Conservation (phyloP, 2,113 vertebrate species). For the Larimichthys crocea region DNA sequence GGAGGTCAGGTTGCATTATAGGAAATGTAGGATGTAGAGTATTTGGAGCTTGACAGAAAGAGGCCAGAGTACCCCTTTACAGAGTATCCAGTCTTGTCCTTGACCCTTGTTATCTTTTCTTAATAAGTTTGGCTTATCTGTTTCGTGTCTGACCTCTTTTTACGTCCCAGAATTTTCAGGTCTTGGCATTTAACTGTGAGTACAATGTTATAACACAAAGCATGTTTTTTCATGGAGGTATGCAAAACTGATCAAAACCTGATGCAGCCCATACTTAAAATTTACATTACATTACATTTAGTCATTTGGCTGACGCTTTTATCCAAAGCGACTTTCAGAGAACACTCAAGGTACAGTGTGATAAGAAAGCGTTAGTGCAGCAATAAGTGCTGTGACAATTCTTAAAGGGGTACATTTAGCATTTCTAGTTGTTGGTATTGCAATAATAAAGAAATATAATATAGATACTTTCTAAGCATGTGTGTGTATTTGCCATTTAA, state of each 20-base stretch:
- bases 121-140: neutral
- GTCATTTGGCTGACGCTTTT: too few species aligned
- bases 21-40: constrained; percentile 2
- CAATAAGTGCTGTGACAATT: too few species aligned
- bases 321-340: too few species aligned
- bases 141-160: neutral
- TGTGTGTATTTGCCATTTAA: neutral
- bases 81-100: too few species aligned
- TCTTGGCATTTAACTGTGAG: neutral
- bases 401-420: too few species aligned
- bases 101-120: neutral
- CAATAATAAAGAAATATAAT: neutral
- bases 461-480: too few species aligned
- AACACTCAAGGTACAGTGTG: too few species aligned
- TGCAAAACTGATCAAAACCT: neutral
- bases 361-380: too few species aligned
- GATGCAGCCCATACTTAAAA: neutral
- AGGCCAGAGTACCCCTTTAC: neutral
- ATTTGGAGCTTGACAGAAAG: neutral
- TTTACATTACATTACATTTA: too few species aligned
- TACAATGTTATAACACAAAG: neutral
- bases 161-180: neutral
- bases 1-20: constrained; percentile 1
- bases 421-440: too few species aligned
- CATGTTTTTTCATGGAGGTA: neutral